Conservation (phyloP, 2,888 invertebrate genomes). For the Hirtodrosophila duncani region DNA sequence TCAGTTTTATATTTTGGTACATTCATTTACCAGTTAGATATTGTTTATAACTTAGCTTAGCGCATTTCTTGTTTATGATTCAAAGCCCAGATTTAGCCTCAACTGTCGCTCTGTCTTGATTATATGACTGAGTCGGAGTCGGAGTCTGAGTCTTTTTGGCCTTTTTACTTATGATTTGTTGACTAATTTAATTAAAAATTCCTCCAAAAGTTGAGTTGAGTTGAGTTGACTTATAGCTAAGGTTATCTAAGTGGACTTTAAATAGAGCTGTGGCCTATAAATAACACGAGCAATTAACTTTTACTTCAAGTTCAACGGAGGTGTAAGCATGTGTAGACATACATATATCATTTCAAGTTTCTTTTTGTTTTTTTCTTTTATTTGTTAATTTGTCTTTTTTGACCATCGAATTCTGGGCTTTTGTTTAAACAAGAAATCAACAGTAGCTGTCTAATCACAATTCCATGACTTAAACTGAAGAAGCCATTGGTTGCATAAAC, state of each 20-base stretch:
- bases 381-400: too few relatives aligned
- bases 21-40: conserved; percentile 24
- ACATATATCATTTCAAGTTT: neutral
- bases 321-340: conserved; percentile 2
- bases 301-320: conserved; percentile 15
- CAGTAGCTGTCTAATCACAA: too few relatives aligned
- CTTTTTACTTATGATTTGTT: conserved; percentile 60
- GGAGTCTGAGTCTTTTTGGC: conserved; percentile 30
- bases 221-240: conserved; percentile 24
- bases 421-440: conserved; percentile 9
- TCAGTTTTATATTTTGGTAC: conserved; percentile 28
- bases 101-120: neutral
- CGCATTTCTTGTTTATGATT: too few relatives aligned
- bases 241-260: conserved; percentile 29
- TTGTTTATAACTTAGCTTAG: too few relatives aligned
- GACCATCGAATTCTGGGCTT: too few relatives aligned
- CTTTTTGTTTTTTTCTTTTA: neutral
- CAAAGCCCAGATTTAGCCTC: too few relatives aligned
- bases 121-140: conserved; percentile 11
- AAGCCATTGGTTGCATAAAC: conserved; percentile 20
- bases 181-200: conserved; percentile 44
- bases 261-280: conserved; percentile 15
- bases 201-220: conserved; percentile 37
- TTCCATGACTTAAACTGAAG: too few relatives aligned
- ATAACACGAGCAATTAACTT: too few relatives aligned